phyloP scores from a whole-genome alignment of 1,140 invertebrate genomes.

The Amphibalanus amphitrite region DNA sequence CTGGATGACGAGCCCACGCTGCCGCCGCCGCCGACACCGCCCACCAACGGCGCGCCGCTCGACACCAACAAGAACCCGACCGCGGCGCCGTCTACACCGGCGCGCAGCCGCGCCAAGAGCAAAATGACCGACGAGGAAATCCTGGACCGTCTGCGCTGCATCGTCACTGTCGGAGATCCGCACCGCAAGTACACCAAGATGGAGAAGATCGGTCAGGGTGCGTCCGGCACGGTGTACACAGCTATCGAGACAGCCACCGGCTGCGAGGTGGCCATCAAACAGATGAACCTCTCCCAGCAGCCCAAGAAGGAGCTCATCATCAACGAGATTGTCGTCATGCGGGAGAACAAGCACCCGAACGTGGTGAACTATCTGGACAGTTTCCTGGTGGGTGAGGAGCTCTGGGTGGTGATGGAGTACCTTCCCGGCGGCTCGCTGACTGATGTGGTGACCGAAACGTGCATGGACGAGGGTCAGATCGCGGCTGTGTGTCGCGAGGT shows the following conservation, averaged over 20 bases:
- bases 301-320: slow-evolving; percentile 99
- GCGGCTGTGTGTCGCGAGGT: slow-evolving; percentile 95
- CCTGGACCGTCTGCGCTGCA: slow-evolving; percentile 77
- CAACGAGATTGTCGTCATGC: slow-evolving; percentile 98
- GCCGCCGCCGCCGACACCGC: slow-evolving; percentile 31
- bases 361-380: slow-evolving; percentile 98
- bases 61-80: slow-evolving; percentile 23
- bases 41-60: slow-evolving; percentile 20
- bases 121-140: slow-evolving; percentile 97
- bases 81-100: slow-evolving; percentile 2
- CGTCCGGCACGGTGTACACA: slow-evolving; percentile 97
- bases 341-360: slow-evolving; percentile 98
- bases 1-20: slow-evolving; percentile 58
- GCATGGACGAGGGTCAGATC: slow-evolving; percentile 99
- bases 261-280: slow-evolving; percentile 97
- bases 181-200: slow-evolving; percentile 97
- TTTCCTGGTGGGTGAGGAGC: slow-evolving; percentile 68
- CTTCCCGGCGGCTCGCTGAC: slow-evolving; percentile 93
- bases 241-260: slow-evolving; percentile 95
- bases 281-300: slow-evolving; percentile 97
- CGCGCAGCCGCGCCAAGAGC: neutral
- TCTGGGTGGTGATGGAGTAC: slow-evolving; percentile 91
- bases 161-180: slow-evolving; percentile 82
- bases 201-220: slow-evolving; percentile 98
- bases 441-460: slow-evolving; percentile 96